phyloP scores from a whole-genome alignment of 2,888 invertebrate genomes.

The Andricus quercusramuli region DNA sequence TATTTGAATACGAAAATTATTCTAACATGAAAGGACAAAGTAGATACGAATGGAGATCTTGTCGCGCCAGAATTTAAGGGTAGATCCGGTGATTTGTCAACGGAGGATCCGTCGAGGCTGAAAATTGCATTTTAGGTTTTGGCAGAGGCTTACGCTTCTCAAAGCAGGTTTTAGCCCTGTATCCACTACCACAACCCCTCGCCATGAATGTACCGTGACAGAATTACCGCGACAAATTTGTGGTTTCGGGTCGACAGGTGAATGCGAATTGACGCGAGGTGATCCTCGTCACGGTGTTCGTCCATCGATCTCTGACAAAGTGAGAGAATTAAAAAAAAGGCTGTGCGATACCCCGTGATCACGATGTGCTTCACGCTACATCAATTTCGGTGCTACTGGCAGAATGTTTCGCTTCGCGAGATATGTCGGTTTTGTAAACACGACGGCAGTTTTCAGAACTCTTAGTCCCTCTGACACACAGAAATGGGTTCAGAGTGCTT shows the following conservation, averaged over 20 bases:
- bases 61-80: constrained; percentile 40
- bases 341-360: constrained; percentile 36
- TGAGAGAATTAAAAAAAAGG: constrained; percentile 27
- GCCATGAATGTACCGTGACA: constrained; percentile 43
- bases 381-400: constrained; percentile 36
- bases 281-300: constrained; percentile 51
- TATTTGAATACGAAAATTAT: no score
- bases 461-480: constrained; percentile 34
- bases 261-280: constrained; percentile 56
- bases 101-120: constrained; percentile 48
- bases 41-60: neutral
- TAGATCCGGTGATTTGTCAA: constrained; percentile 43
- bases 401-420: constrained; percentile 39
- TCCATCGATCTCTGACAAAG: constrained; percentile 43
- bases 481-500: constrained; percentile 22
- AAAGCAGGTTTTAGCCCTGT: constrained; percentile 45
- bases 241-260: constrained; percentile 51
- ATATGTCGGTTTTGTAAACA: constrained; percentile 41
- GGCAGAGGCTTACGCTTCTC: constrained; percentile 41
- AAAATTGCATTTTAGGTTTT: constrained; percentile 61
- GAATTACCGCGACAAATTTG: constrained; percentile 58
- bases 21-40: neutral
- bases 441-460: constrained; percentile 35
- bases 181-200: constrained; percentile 5
- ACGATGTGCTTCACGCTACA: constrained; percentile 34